Conservation (phyloP, 1,140 invertebrate species). For the Lepidostoma basale region DNA sequence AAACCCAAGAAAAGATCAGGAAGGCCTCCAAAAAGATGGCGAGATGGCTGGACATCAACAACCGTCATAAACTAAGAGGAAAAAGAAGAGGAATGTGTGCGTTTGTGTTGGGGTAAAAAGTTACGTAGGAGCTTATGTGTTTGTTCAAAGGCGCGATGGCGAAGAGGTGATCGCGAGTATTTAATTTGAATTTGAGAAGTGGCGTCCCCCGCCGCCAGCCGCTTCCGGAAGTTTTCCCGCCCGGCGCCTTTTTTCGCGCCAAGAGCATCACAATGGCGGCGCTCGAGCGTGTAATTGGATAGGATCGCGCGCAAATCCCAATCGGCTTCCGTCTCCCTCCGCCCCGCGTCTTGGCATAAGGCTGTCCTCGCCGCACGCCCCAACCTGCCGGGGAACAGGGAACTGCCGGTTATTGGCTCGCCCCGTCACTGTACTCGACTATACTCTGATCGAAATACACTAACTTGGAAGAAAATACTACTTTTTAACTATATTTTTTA, state of each 20-base stretch:
- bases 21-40: no score
- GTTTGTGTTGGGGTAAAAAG: no score
- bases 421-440: conserved; percentile 4
- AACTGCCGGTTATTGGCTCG: conserved; percentile 43
- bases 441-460: no score
- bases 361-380: conserved; percentile 38
- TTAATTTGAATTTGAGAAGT: conserved; percentile 29
- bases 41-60: no score
- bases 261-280: conserved; percentile 45
- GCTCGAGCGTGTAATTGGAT: conserved; percentile 64
- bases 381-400: conserved; percentile 43
- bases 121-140: no score
- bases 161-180: conserved; percentile 7
- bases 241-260: conserved; percentile 42
- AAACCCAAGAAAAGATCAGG: no score
- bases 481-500: no score
- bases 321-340: conserved; percentile 50
- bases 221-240: conserved; percentile 34
- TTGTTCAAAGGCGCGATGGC: no score
- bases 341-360: conserved; percentile 34
- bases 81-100: no score
- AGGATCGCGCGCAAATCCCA: conserved; percentile 54
- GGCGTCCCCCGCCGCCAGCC: background rate
- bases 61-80: no score
- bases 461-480: no score